Conservation (phyloP, 1,140 invertebrate species). For the Nephila pilipes region DNA sequence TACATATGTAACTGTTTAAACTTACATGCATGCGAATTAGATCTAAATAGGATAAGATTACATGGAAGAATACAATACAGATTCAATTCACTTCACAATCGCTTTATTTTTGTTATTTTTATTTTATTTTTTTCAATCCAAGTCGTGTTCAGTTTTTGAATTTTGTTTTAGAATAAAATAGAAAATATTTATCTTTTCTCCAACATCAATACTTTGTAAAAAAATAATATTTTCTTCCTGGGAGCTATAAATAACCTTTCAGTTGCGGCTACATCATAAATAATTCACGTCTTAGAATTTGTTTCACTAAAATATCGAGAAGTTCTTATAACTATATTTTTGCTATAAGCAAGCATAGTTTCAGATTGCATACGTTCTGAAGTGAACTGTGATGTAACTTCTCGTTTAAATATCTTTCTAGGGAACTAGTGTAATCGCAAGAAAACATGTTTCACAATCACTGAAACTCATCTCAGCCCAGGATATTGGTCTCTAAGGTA, state of each 20-base stretch:
- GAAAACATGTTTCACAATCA: not conserved
- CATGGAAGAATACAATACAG: too few relatives aligned
- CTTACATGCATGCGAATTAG: too few relatives aligned
- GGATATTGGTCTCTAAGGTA: not conserved
- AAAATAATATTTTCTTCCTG: constrained; percentile 4
- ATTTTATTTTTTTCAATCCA: too few relatives aligned
- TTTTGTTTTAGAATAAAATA: not conserved
- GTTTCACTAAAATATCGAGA: not conserved
- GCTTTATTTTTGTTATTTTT: too few relatives aligned
- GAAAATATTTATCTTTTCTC: not conserved
- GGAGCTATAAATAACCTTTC: not conserved
- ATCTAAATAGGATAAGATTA: too few relatives aligned
- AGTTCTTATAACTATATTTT: not conserved
- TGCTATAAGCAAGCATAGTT: not conserved
- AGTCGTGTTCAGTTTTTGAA: not conserved
- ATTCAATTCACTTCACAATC: too few relatives aligned
- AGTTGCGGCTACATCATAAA: constrained; percentile 5
- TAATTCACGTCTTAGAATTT: not conserved
- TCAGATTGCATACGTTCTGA: not conserved
- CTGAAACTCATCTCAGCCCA: constrained; percentile 3
- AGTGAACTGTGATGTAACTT: not conserved
- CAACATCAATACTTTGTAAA: not conserved
- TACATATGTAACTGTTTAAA: too few relatives aligned
- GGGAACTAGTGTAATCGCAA: not conserved
- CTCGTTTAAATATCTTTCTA: constrained; percentile 9